phyloP scores from a whole-genome alignment of 2,797 vertebrate species.

The Vultur gryphus region DNA sequence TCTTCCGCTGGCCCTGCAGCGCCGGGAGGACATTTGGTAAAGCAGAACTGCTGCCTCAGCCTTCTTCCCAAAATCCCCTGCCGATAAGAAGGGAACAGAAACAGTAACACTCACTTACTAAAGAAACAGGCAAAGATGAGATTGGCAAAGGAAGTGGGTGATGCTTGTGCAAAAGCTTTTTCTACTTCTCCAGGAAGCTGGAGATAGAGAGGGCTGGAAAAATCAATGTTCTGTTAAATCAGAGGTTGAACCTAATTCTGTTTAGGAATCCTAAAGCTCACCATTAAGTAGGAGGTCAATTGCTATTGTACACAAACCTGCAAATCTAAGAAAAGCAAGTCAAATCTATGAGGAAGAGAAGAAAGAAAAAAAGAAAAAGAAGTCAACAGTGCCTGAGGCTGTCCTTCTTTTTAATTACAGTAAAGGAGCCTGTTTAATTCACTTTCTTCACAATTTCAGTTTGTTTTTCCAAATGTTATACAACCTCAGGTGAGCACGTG shows the following conservation, averaged over 20 bases:
- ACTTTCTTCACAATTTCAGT: not conserved
- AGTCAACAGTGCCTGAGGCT: not conserved
- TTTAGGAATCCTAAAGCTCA: not conserved
- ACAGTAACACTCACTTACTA: not conserved
- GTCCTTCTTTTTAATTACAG: not conserved
- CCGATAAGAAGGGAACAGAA: not conserved
- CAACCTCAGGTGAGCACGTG: fast-evolving
- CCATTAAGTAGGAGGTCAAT: not conserved
- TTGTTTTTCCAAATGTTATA: not conserved
- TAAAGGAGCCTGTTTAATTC: not conserved
- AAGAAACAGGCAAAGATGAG: not conserved
- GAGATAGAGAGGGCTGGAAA: not conserved
- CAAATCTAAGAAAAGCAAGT: not conserved
- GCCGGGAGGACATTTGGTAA: not conserved
- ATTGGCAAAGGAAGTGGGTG: not conserved
- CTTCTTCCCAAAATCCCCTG: not conserved
- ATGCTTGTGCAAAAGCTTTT: not conserved
- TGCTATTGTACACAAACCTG: not conserved
- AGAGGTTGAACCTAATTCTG: not conserved
- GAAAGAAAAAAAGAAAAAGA: not conserved
- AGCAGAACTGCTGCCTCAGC: not conserved
- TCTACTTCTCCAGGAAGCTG: not conserved
- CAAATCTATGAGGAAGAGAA: not conserved
- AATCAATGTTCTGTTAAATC: not conserved
- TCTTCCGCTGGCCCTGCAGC: fast-evolving